Percentiles rank a stretch among this genome's conserved stretches.
phyloP scores from a whole-genome alignment of 92 coral and sea anemone species.

The Porites divaricata region DNA sequence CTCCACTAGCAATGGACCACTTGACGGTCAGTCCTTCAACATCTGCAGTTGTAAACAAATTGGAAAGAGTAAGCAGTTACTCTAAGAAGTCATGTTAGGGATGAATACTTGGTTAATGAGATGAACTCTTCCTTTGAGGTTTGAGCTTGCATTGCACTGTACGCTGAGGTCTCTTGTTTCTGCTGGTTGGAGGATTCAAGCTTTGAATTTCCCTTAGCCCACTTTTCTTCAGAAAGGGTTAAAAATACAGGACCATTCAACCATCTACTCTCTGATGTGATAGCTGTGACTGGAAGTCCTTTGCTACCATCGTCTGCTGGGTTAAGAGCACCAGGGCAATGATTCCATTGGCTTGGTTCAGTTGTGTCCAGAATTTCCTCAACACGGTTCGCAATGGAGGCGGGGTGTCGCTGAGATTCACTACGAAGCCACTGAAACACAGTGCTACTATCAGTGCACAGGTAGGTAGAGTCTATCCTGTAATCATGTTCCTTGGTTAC shows the following conservation, averaged over 20 bases:
- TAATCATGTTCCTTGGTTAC: conserved; percentile 46
- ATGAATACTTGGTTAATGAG: no score
- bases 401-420: conserved; percentile 29
- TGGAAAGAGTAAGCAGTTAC: no score
- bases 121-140: no score
- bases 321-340: conserved; percentile 38
- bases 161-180: no score
- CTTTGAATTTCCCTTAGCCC: conserved; percentile 46
- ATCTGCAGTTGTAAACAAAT: no score
- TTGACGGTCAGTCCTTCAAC: no score
- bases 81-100: no score
- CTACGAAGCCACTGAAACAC: conserved; percentile 56
- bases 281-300: conserved; percentile 28
- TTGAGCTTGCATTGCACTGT: no score
- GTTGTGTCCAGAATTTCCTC: conserved; percentile 27
- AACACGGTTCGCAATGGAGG: conserved; percentile 39
- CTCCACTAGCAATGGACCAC: conserved; percentile 14
- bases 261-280: conserved; percentile 49
- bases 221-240: conserved; percentile 10
- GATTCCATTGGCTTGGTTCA: conserved; percentile 27
- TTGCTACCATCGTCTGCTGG: conserved; percentile 55
- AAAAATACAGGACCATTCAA: conserved; percentile 67
- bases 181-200: background rate
- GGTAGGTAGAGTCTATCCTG: conserved; percentile 25
- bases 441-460: conserved; percentile 60